phyloP scores from a whole-genome alignment of 2,888 invertebrate genomes.

The Xanthostigma xanthostigma region DNA sequence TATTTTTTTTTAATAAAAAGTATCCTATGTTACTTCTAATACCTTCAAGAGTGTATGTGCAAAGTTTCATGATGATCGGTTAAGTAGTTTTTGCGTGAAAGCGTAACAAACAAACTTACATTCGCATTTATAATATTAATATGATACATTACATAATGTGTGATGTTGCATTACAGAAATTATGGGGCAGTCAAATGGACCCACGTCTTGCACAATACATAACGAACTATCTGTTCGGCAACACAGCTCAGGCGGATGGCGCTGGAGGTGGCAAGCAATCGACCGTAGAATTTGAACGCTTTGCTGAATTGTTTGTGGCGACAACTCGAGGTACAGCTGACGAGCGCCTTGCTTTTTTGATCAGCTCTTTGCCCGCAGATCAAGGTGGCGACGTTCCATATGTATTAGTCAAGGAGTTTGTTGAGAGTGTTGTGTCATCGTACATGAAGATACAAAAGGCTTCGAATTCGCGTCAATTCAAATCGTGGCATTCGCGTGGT shows the following conservation, averaged over 20 bases:
- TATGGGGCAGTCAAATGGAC: conserved; percentile 55
- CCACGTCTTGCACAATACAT: conserved; percentile 49
- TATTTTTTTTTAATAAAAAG: no score
- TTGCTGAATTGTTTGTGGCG: conserved; percentile 52
- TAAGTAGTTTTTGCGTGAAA: no score
- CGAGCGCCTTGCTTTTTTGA: conserved; percentile 40
- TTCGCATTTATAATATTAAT: no score
- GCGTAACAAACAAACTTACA: no score
- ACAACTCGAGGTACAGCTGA: conserved; percentile 53
- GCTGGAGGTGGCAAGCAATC: conserved; percentile 30
- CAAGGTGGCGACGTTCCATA: conserved; percentile 40
- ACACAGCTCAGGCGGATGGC: conserved; percentile 9
- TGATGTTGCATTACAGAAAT: conserved; percentile 32
- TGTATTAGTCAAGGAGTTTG: conserved; percentile 51
- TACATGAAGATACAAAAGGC: conserved; percentile 54
- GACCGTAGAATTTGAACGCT: conserved; percentile 44
- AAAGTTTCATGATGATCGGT: no score
- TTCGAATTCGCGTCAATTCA: conserved; percentile 34
- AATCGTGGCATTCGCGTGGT: conserved; percentile 44
- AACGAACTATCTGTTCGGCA: conserved; percentile 50
- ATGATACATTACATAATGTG: no score
- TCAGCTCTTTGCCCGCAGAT: conserved; percentile 37
- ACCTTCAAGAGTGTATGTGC: no score
- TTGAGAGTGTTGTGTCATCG: conserved; percentile 60
- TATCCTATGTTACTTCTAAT: no score